Evolutionary conservation across 1,140 invertebrate genomes (phyloP).

Genomic region (Pinna nobilis): DNA sequence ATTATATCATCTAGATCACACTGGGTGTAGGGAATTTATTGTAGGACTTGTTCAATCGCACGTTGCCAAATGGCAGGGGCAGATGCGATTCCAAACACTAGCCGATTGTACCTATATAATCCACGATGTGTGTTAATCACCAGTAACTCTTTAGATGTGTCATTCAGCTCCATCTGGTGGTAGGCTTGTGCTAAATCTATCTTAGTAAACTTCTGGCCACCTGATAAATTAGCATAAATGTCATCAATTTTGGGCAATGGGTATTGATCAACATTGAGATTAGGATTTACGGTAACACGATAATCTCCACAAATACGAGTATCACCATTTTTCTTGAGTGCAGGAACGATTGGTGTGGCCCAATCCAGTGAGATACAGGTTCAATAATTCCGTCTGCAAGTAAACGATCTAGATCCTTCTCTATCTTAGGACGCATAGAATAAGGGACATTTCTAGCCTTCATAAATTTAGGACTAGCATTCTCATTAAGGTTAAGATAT

Average conservation of each 20-base stretch:
- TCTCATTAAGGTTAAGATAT: conserved; percentile 27
- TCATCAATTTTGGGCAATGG: conserved; percentile 47
- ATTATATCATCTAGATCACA: conserved; percentile 33
- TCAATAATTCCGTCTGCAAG: conserved; percentile 66
- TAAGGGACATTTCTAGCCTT: conserved; percentile 68
- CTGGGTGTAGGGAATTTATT: conserved; percentile 42
- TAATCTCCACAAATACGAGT: conserved; percentile 72
- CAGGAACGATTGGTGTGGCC: conserved; percentile 48
- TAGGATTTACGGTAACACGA: conserved; percentile 68
- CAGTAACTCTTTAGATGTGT: conserved; percentile 46
- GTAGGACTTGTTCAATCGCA: conserved; percentile 72
- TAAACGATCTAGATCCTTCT: conserved; percentile 69
- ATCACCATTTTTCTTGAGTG: conserved; percentile 67
- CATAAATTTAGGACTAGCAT: conserved; percentile 32
- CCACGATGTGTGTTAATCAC: conserved; percentile 56
- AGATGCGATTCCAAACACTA: conserved; percentile 74
- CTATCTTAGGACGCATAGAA: conserved; percentile 65
- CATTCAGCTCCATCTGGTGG: conserved; percentile 53
- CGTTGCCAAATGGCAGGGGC: conserved; percentile 76
- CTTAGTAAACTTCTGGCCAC: conserved; percentile 32
- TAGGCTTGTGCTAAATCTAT: conserved; percentile 47
- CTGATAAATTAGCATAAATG: conserved; percentile 49
- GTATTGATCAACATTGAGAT: conserved; percentile 43
- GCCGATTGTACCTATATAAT: conserved; percentile 44
- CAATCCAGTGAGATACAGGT: conserved; percentile 62